Percentiles rank a stretch among this genome's conserved stretches.
phyloP scores from a whole-genome alignment of 2,888 invertebrate genomes.

The Catocala nupta region DNA sequence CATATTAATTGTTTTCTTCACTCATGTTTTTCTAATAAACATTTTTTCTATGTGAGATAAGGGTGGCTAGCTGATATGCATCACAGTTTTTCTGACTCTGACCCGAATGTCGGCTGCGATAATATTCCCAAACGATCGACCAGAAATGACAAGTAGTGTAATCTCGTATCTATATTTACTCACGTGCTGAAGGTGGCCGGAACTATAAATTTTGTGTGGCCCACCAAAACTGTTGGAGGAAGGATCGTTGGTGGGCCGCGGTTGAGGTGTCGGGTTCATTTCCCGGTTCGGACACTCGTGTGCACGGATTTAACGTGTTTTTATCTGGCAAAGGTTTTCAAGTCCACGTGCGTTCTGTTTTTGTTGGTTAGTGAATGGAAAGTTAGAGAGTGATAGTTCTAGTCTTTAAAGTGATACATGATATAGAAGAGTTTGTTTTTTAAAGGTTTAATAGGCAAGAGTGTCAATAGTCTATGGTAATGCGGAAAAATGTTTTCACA shows the following conservation, averaged over 20 bases:
- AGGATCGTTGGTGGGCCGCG: conserved; percentile 77
- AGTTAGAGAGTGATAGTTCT: conserved; percentile 2
- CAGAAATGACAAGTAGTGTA: neutral
- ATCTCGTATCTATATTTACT: conserved; percentile 47
- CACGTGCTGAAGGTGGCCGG: conserved; percentile 77
- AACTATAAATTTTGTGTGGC: conserved; percentile 76
- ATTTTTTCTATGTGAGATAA: too few relatives aligned
- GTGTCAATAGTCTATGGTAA: too few relatives aligned
- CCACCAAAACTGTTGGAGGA: conserved; percentile 71
- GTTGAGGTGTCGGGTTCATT: conserved; percentile 75
- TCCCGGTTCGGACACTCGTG: conserved; percentile 68
- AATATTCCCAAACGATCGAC: too few relatives aligned
- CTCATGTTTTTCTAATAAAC: too few relatives aligned
- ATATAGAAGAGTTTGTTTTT: too few relatives aligned
- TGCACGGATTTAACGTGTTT: conserved; percentile 57
- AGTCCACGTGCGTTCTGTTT: conserved; percentile 33
- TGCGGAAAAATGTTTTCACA: too few relatives aligned
- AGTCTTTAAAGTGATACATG: neutral
- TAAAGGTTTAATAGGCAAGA: too few relatives aligned
- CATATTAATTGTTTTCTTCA: too few relatives aligned
- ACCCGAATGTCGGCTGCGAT: too few relatives aligned
- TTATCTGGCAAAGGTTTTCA: conserved; percentile 52
- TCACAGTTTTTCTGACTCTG: too few relatives aligned
- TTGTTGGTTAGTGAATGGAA: conserved; percentile 14
- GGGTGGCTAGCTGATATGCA: too few relatives aligned